Evolutionary conservation across 2,113 vertebrate species (phyloP), one percentile per base, ranked within the genome.

Genomic region (Girardinichthys multiradiatus): DNA sequence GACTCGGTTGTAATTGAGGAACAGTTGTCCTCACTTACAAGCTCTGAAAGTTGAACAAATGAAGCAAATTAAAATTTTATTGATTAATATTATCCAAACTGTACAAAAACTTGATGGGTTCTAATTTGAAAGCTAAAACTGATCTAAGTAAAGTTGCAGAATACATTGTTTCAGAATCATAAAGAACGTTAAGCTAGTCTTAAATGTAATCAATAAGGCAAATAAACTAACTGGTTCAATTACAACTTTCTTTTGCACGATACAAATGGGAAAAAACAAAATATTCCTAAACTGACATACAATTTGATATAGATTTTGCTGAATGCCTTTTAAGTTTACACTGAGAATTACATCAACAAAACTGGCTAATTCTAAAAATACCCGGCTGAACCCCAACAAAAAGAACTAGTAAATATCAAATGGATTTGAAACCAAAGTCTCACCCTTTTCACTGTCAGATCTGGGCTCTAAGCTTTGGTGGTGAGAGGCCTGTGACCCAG

Each of bases 1-100:
- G 95, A 96, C 74, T 91, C 93, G 1, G 94, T 90, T 76, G 91
- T 92, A 17, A 72, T 71, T 26, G 93, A 89, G 62, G 94, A 95
- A 26, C 89, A 91, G 45, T 94, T 92, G 0, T 63, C 88, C 76
- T 96, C 95, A 70, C 94, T 96, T 3, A 69, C 91, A 58, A 80
- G 89, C 77, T 94, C 96, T 97, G 86, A 54, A 76, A 79, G 28
- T n/a, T 10, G n/a, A 70, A 31, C 45, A 73, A 45, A 68, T 19
- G 12, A 68, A 59, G 15, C 24, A 76, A 4, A 39, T n/a, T 26
- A 66, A 62, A 30, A 48, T 27, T 64, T 26, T 24, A 9, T 1
- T 30, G 0, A 61, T 13, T 17, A 7, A 63, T 59, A 57, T n/a
- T 31, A 24, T 39, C 7, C 13, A 17, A 4, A 61, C 31, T 24